A percentile compares a stretch with the other conserved stretches of the same genome.
phyloP scores from a whole-genome alignment of 2,888 invertebrate species.

The Prosopocoilus inquinatus region DNA sequence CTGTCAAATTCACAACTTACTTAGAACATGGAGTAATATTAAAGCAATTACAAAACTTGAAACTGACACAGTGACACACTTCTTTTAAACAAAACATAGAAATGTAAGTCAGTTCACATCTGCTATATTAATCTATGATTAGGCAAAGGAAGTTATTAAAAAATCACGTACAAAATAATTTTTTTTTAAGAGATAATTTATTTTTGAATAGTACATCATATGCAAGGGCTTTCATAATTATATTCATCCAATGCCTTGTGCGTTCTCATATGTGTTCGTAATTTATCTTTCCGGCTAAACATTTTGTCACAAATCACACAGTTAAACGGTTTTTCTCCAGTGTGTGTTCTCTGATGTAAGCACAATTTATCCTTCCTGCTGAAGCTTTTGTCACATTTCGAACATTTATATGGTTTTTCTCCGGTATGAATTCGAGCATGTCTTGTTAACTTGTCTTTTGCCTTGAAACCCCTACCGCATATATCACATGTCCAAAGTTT shows the following conservation, averaged over 20 bases:
- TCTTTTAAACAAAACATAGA: too few relatives aligned
- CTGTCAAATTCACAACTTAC: too few relatives aligned
- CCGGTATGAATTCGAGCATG: not conserved
- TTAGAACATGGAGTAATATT: too few relatives aligned
- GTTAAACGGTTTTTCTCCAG: not conserved
- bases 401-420: not conserved
- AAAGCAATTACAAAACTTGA: too few relatives aligned
- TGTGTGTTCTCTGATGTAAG: not conserved
- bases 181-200: too few relatives aligned
- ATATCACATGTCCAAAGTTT: not conserved
- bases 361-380: not conserved
- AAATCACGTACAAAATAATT: too few relatives aligned
- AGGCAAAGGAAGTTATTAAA: too few relatives aligned
- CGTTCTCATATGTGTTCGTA: not conserved
- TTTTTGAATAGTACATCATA: too few relatives aligned
- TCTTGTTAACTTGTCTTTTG: not conserved
- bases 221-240: too few relatives aligned
- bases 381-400: not conserved
- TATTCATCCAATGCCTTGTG: not conserved
- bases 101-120: too few relatives aligned
- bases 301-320: not conserved
- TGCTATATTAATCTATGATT: too few relatives aligned
- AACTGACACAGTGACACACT: too few relatives aligned
- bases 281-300: not conserved
- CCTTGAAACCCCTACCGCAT: not conserved